Conservation (phyloP, 1,140 invertebrate genomes). For the Pseudachorutes palmiensis region DNA sequence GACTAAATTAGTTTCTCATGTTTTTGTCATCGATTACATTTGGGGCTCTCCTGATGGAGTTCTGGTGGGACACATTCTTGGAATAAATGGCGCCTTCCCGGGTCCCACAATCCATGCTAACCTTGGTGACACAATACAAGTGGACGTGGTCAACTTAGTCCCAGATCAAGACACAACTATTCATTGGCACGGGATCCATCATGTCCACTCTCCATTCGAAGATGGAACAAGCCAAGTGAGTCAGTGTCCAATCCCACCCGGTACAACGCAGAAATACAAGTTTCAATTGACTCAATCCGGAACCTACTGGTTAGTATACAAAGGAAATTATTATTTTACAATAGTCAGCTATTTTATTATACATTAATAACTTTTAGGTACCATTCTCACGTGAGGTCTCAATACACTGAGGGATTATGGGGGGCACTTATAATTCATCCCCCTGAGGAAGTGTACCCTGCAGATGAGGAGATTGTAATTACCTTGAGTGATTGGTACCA, state of each 20-base stretch:
- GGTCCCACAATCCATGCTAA: constrained; percentile 12
- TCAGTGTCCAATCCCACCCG: constrained; percentile 20
- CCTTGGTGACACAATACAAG: constrained; percentile 14
- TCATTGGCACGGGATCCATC: constrained; percentile 22
- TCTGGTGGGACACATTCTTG: constrained; percentile 15
- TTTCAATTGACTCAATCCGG: constrained; percentile 21
- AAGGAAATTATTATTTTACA: too few species aligned
- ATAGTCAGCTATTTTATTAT: too few species aligned
- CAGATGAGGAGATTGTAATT: constrained; percentile 18
- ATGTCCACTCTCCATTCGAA: constrained; percentile 9
- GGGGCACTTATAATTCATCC: constrained; percentile 21
- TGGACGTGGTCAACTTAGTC: constrained; percentile 12
- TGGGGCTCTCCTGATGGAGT: constrained; percentile 26
- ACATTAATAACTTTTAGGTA: neutral
- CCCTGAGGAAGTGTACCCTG: constrained; percentile 4
- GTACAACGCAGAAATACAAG: constrained; percentile 12
- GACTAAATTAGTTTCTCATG: neutral
- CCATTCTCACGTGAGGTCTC: constrained; percentile 21
- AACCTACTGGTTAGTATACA: constrained; percentile 20
- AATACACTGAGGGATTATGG: constrained; percentile 28
- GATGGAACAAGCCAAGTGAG: constrained; percentile 23
- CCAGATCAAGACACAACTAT: constrained; percentile 22
- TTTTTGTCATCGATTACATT: constrained; percentile 19
- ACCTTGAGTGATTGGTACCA: constrained; percentile 30
- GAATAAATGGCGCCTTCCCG: constrained; percentile 22